Evolutionary conservation across 2,797 vertebrate genomes (phyloP).

Genomic region (Sarcophilus harrisii): DNA sequence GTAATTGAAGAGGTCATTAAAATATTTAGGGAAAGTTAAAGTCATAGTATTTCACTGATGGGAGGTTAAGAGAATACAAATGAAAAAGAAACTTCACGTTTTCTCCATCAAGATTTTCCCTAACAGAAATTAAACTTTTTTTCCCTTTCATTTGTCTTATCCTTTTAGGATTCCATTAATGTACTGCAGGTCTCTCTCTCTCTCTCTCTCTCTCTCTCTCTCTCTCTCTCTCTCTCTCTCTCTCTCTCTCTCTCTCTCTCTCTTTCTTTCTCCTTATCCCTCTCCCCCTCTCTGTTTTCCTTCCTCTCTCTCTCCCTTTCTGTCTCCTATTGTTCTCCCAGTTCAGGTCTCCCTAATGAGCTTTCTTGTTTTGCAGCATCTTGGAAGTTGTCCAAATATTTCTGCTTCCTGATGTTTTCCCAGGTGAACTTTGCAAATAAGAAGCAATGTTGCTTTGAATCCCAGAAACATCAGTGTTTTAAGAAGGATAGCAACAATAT

Average conservation of each 20-base stretch:
- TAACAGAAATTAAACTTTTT: too few relatives aligned
- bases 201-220: background rate
- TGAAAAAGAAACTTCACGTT: too few relatives aligned
- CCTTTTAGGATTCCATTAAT: background rate
- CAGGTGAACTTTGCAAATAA: background rate
- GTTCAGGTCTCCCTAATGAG: background rate
- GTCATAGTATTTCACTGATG: background rate
- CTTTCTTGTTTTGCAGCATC: background rate
- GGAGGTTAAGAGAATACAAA: background rate
- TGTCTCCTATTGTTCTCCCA: background rate
- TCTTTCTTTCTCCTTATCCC: fast-evolving
- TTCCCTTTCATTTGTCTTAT: background rate
- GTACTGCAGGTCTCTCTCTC: background rate
- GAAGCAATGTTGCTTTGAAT: background rate
- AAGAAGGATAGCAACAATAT: background rate
- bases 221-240: fast-evolving
- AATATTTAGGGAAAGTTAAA: background rate
- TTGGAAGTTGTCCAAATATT: background rate
- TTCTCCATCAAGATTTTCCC: too few relatives aligned
- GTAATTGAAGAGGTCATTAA: background rate
- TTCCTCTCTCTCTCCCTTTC: background rate
- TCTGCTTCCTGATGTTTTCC: background rate
- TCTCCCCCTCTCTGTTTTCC: too few relatives aligned
- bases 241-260: fast-evolving
- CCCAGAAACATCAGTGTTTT: background rate